These are phyloP conservation scores for Nestor notabilis DNA, from an alignment of 2,113 vertebrate species.

Conservation along the genomic window DNA sequence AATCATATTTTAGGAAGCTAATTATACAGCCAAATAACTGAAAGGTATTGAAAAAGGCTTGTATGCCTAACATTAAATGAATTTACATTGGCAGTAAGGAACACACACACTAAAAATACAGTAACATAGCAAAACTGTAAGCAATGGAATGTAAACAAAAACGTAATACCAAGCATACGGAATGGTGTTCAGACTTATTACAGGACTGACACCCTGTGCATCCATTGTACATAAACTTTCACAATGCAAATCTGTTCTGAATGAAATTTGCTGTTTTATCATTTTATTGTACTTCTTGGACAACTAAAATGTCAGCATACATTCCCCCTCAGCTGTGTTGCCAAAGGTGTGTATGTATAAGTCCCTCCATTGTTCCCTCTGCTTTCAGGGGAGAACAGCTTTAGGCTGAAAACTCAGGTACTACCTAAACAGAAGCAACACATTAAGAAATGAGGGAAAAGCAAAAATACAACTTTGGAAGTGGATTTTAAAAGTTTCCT, in stretches of 20 bases:
- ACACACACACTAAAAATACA: background rate
- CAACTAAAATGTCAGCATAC: background rate
- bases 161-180: background rate
- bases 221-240: background rate
- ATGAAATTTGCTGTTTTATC: background rate
- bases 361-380: background rate
- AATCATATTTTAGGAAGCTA: constrained; percentile 63
- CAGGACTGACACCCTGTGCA: background rate
- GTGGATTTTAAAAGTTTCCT: constrained; percentile 60
- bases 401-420: background rate
- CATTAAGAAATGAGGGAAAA: background rate
- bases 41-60: constrained; percentile 57
- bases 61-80: constrained; percentile 43
- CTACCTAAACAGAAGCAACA: constrained; percentile 3
- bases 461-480: background rate
- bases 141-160: constrained; percentile 49
- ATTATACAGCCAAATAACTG: constrained; percentile 50
- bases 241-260: background rate
- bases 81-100: constrained; percentile 48
- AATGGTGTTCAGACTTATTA: background rate
- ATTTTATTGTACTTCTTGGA: background rate
- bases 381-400: background rate
- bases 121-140: constrained; percentile 5
- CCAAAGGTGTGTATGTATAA: background rate
- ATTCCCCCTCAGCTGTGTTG: fast-evolving